A percentile compares a stretch with the other conserved stretches of the same genome.
Evolutionary conservation across 2,888 invertebrate genomes (phyloP).

Genomic region (Euplexia lucipara): DNA sequence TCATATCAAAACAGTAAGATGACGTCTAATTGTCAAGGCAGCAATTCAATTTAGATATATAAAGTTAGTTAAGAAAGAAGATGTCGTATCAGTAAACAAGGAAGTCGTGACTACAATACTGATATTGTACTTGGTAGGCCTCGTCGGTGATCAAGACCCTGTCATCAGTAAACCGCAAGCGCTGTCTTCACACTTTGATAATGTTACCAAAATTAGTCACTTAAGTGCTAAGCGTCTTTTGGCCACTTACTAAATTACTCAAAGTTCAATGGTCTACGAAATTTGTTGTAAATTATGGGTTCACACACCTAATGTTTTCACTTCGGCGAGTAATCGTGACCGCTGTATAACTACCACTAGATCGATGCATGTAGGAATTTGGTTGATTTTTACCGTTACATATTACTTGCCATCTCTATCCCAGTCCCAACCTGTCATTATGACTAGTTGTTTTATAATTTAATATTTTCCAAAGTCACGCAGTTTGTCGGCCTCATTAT

Average conservation of each 20-base stretch:
- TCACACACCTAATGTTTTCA: slow-evolving; percentile 89
- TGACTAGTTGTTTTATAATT: slow-evolving; percentile 72
- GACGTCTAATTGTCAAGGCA: slow-evolving; percentile 12
- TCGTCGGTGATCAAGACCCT: slow-evolving; percentile 62
- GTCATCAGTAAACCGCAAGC: slow-evolving; percentile 82
- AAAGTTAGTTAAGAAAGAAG: slow-evolving; percentile 7
- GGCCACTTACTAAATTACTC: slow-evolving; percentile 84
- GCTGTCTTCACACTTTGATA: slow-evolving; percentile 76
- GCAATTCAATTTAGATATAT: slow-evolving; percentile 9
- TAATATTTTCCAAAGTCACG: slow-evolving; percentile 74
- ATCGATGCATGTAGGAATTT: slow-evolving; percentile 86
- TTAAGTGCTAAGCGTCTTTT: slow-evolving; percentile 80
- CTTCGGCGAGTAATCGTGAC: slow-evolving; percentile 85
- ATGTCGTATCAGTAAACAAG: slow-evolving; percentile 48
- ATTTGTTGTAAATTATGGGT: slow-evolving; percentile 88
- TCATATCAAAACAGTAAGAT: slow-evolving; percentile 19
- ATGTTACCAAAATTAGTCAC: slow-evolving; percentile 80
- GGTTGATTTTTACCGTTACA: slow-evolving; percentile 81
- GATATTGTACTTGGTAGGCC: slow-evolving; percentile 31
- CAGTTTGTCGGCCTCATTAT: slow-evolving; percentile 67
- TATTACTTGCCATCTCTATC: slow-evolving; percentile 74
- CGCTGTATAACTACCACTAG: slow-evolving; percentile 80
- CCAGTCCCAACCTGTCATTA: slow-evolving; percentile 77
- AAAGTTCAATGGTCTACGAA: slow-evolving; percentile 87
- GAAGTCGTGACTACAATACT: slow-evolving; percentile 37